Evolutionary conservation across 1,140 invertebrate genomes (phyloP).

Genomic region (Arion vulgaris): DNA sequence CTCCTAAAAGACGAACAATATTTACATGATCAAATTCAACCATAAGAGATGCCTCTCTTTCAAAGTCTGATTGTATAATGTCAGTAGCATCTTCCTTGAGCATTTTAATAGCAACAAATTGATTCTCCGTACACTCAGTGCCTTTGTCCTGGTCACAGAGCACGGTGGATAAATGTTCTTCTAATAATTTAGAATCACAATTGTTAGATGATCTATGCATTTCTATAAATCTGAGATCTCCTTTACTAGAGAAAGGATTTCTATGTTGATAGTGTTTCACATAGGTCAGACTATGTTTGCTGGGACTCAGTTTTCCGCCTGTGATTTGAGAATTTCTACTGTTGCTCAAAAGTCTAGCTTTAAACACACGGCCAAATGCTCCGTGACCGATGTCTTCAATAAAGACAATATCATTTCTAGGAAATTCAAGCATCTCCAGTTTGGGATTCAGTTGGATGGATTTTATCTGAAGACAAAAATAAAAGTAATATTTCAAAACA

Average conservation of each 20-base stretch:
- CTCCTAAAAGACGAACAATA: conserved; percentile 89
- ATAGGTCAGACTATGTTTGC: conserved; percentile 32
- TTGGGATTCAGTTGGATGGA: conserved; percentile 82
- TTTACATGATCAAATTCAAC: conserved; percentile 89
- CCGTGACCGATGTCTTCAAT: conserved; percentile 94
- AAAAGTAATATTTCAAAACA: background rate
- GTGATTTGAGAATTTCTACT: conserved; percentile 23
- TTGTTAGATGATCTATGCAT: background rate
- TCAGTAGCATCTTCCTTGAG: conserved; percentile 96
- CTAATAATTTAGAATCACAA: conserved; percentile 21
- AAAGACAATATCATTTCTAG: conserved; percentile 95
- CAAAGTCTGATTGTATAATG: conserved; percentile 93
- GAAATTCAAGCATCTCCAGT: conserved; percentile 93
- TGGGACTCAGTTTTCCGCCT: conserved; percentile 28
- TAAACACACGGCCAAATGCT: conserved; percentile 94
- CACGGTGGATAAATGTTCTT: conserved; percentile 75
- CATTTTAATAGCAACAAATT: conserved; percentile 97
- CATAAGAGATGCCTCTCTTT: conserved; percentile 91
- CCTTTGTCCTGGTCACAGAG: conserved; percentile 42
- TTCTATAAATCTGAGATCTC: conserved; percentile 18
- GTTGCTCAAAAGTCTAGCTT: conserved; percentile 76
- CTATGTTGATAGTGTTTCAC: conserved; percentile 23
- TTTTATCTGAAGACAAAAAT: conserved; percentile 34
- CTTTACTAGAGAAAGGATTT: conserved; percentile 31
- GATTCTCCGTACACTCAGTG: conserved; percentile 75